Evolutionary conservation across 1,140 invertebrate genomes (phyloP), one percentile per base, ranked within the genome.

Genomic region (Aradophagus sp.): DNA sequence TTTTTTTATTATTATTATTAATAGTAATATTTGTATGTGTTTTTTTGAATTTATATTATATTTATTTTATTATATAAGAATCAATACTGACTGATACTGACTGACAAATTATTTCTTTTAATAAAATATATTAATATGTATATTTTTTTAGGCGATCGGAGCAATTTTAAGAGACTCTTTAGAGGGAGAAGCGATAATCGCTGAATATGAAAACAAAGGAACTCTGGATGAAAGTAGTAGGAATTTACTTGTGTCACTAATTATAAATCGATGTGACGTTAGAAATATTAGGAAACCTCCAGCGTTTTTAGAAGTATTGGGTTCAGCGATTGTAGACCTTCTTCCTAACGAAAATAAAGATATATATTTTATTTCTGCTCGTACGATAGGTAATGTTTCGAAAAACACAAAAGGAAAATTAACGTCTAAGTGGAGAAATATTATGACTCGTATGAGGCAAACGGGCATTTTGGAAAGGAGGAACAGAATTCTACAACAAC

Each of bases 381-480:
- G 59, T 45, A 58, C 68, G 26, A 53, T 52, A 44, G 68, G 68
- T 14, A 71, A 71, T 11, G 59, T 47, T 1, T 65, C 68, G 3
- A 71, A 71, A 55, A 71, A 71, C 13, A 53, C 68, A 14, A 63
- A 59, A 12, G 59, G 68, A 11, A 71, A 71, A 41, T 38, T 71
- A 2, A 71, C 68, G n/a, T 71, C 68, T 1, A 71, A 71, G 16
- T 71, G 68, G 68, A 65, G 53, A 16, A 71, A 71, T 8, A 59
- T 71, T 7, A 71, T 65, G 52, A 63, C 59, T 2, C 58, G 67
- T 7, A 45, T 71, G 59, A 58, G 67, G 29, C 59, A 62, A 11
- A 26, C 59, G 1, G 59, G 67, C 7, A 47, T 71, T 31, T 39
- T 71, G 7, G 67, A 71, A 31, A 55, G 56, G 12, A 27, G 48